A percentile compares a stretch with the other conserved stretches of the same genome.
phyloP scores from a whole-genome alignment of 2,113 vertebrate genomes.

The Calyptomena viridis region DNA sequence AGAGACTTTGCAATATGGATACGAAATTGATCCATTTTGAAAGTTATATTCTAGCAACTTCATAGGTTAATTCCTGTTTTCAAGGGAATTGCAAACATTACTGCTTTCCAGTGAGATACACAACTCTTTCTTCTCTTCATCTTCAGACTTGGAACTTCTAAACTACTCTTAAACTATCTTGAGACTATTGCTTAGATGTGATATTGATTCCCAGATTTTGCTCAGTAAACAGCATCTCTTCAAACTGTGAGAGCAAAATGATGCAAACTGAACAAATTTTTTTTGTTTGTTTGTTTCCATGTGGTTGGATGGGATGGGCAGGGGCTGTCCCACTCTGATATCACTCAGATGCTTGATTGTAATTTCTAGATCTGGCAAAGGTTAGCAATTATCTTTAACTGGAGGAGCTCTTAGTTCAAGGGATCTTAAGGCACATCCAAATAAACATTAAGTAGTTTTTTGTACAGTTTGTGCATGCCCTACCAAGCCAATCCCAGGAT shows the following conservation, averaged over 20 bases:
- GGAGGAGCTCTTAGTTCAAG: neutral
- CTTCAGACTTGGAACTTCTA: neutral
- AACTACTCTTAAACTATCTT: neutral
- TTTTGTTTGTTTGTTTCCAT: neutral
- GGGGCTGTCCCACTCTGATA: neutral
- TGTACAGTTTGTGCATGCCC: neutral
- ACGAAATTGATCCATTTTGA: neutral
- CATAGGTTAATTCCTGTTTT: neutral
- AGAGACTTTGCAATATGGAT: neutral
- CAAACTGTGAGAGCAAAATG: neutral
- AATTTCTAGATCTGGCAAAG: neutral
- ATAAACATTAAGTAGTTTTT: neutral
- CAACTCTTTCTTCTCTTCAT: neutral
- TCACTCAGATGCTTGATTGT: neutral
- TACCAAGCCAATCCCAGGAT: neutral
- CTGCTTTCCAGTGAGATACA: neutral
- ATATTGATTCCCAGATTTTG: neutral
- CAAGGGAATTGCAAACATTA: neutral
- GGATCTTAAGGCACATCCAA: neutral
- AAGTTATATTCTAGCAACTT: neutral
- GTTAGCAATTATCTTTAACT: neutral
- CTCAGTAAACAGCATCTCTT: neutral
- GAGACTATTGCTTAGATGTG: neutral
- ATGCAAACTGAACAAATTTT: neutral
- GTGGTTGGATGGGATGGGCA: accelerated